Conservation (phyloP, 2,888 invertebrate species). For the Stegophylla sp. region DNA sequence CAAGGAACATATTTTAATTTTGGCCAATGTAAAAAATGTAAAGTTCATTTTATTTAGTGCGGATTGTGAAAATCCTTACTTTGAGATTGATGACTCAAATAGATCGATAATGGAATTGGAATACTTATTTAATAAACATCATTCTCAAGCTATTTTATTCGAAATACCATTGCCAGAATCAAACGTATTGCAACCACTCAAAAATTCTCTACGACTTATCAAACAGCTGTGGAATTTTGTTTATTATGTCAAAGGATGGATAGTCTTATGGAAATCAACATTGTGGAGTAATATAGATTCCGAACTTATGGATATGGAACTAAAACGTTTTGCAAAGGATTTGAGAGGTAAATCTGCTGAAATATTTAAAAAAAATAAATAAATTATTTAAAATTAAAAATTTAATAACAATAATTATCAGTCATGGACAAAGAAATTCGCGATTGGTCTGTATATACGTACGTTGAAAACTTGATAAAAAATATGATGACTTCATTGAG, state of each 20-base stretch:
- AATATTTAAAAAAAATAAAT: too few relatives aligned
- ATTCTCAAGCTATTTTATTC: constrained; percentile 80
- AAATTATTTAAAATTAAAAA: too few relatives aligned
- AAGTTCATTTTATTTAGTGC: constrained; percentile 68
- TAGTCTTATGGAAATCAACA: constrained; percentile 91
- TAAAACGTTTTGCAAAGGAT: constrained; percentile 89
- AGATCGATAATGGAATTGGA: constrained; percentile 74
- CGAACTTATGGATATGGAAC: constrained; percentile 92
- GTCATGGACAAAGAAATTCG: constrained; percentile 72
- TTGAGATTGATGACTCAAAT: constrained; percentile 74
- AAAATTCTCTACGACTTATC: constrained; percentile 77
- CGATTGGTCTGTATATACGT: constrained; percentile 78
- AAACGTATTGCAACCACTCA: constrained; percentile 75
- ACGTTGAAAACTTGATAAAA: constrained; percentile 81
- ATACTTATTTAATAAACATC: constrained; percentile 72
- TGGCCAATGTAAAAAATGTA: not conserved
- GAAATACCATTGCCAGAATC: constrained; percentile 86
- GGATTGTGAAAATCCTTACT: constrained; percentile 74
- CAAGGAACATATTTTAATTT: not conserved
- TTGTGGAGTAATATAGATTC: constrained; percentile 94
- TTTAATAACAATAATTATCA: constrained; percentile 62
- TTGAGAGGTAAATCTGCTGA: constrained; percentile 70
- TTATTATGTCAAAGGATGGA: constrained; percentile 78
- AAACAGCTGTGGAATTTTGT: constrained; percentile 93
- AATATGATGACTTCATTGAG: constrained; percentile 91